Percentiles rank a stretch among this genome's conserved stretches.
These are phyloP conservation scores for Chromis chromis DNA, from an alignment of 2,797 vertebrate genomes.

Conservation along the genomic window DNA sequence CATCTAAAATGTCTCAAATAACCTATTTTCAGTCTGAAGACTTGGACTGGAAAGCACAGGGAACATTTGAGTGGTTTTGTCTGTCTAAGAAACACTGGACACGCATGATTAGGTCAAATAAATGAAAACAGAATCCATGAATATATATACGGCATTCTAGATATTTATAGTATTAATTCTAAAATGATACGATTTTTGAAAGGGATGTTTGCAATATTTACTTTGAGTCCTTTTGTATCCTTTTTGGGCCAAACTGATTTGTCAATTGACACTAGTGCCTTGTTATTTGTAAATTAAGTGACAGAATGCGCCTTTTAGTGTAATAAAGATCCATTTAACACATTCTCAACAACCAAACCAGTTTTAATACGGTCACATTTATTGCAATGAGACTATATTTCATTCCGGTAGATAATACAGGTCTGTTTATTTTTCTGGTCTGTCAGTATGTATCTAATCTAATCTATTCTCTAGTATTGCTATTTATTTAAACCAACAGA, in stretches of 20 bases:
- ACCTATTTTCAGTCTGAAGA: neutral
- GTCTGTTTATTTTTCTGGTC: neutral
- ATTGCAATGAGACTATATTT: neutral
- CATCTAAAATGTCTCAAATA: too few species aligned
- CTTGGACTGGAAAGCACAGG: neutral
- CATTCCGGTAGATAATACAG: neutral
- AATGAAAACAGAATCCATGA: neutral
- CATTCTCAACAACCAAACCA: neutral
- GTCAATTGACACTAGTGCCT: neutral
- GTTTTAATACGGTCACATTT: neutral
- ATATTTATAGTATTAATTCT: neutral
- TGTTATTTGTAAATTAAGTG: neutral
- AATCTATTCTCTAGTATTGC: neutral
- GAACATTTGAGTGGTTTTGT: neutral
- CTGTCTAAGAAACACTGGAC: neutral
- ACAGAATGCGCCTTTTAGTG: neutral
- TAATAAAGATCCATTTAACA: neutral
- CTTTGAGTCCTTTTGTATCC: too few species aligned
- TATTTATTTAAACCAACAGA: conserved; percentile 36
- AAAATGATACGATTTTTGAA: neutral
- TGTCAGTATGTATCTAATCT: conserved; percentile 2
- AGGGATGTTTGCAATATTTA: too few species aligned
- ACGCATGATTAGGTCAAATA: neutral
- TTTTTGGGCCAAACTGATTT: too few species aligned
- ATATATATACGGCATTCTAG: neutral